These are phyloP conservation scores for Junco hyemalis DNA, from an alignment of 2,113 vertebrate species.

Conservation along the genomic window DNA sequence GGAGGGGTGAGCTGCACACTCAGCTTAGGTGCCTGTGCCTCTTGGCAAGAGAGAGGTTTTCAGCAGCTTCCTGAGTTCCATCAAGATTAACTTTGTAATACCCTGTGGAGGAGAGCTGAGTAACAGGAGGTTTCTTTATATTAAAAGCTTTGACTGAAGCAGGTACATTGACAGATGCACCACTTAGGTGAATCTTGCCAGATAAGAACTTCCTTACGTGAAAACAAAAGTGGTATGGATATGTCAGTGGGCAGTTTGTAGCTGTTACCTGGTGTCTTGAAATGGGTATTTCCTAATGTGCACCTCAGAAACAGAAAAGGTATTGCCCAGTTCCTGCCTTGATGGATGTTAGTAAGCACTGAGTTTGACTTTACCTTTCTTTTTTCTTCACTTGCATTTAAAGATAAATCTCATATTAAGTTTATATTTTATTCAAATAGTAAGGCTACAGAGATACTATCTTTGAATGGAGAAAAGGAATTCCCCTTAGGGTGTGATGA, in stretches of 20 bases:
- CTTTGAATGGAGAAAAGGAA: background rate
- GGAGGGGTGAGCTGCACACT: background rate
- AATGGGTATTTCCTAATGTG: background rate
- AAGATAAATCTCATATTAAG: background rate
- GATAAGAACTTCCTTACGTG: background rate
- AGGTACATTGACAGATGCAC: background rate
- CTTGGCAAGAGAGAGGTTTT: background rate
- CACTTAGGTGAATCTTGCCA: background rate
- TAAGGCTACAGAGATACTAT: background rate
- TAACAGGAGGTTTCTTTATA: background rate
- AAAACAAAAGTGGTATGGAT: background rate
- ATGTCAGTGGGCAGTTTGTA: background rate
- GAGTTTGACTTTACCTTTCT: background rate
- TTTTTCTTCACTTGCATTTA: background rate
- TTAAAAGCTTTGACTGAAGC: background rate
- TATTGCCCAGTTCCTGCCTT: background rate
- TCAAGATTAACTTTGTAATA: rapidly evolving
- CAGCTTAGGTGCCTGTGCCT: background rate
- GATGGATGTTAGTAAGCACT: background rate
- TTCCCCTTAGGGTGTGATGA: background rate
- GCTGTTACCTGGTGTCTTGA: background rate
- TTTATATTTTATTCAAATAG: background rate
- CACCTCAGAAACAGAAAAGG: background rate
- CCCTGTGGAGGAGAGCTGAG: background rate
- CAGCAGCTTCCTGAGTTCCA: background rate